Conservation (phyloP, 2,113 vertebrate genomes). For the Lontra canadensis region DNA sequence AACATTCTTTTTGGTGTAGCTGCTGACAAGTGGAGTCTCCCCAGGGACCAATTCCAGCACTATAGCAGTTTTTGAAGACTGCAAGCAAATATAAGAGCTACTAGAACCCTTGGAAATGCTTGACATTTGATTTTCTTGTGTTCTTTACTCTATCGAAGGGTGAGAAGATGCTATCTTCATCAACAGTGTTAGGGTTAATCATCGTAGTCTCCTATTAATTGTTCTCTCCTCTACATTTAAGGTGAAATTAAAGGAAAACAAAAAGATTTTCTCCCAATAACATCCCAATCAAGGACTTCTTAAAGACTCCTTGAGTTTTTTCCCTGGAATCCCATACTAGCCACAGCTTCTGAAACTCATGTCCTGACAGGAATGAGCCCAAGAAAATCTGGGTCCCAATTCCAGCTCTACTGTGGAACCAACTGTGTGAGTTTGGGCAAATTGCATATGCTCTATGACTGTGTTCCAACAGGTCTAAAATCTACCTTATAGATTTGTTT, state of each 20-base stretch:
- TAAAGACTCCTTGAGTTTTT: not conserved
- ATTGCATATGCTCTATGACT: not conserved
- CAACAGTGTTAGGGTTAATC: not conserved
- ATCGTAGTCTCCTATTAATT: not conserved
- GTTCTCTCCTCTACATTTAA: not conserved
- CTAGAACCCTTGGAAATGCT: not conserved
- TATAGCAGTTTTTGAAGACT: not conserved
- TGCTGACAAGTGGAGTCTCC: not conserved
- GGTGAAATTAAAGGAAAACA: not conserved
- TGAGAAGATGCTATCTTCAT: not conserved
- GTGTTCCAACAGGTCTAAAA: not conserved
- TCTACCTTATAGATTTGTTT: not conserved
- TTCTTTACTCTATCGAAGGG: not conserved
- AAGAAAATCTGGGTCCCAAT: not conserved
- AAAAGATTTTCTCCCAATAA: not conserved
- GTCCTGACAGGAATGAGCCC: not conserved
- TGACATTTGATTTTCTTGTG: not conserved
- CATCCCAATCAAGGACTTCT: not conserved
- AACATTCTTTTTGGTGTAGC: not conserved
- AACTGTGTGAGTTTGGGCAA: not conserved
- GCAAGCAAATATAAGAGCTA: not conserved
- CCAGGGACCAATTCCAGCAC: not conserved
- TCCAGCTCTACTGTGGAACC: not conserved
- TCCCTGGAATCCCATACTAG: not conserved
- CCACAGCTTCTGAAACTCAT: not conserved